Evolutionary conservation across 2,888 invertebrate genomes (phyloP).

Genomic region (Globia sparganii): DNA sequence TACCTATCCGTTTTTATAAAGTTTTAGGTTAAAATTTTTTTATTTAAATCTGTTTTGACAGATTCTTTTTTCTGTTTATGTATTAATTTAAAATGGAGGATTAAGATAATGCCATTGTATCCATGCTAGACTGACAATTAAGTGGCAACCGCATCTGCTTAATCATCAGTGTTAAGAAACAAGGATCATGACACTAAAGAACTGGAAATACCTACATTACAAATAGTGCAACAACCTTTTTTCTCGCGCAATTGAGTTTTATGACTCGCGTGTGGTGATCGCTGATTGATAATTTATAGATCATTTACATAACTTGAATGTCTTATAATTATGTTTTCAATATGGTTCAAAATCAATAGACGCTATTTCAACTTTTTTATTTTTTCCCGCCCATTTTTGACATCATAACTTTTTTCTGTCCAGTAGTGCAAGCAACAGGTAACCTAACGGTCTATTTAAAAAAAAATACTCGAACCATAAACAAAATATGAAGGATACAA

Average conservation of each 20-base stretch:
- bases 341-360: background rate
- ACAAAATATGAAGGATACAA: constrained; percentile 56
- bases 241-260: constrained; percentile 31
- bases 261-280: constrained; percentile 28
- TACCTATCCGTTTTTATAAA: background rate
- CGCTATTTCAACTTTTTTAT: background rate
- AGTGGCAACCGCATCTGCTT: background rate
- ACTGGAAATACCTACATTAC: background rate
- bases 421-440: background rate
- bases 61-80: background rate
- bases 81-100: background rate
- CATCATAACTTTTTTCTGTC: constrained; percentile 6
- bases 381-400: constrained; percentile 8
- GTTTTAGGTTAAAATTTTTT: background rate
- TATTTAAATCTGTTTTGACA: background rate
- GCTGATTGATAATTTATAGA: constrained; percentile 21
- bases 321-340: constrained; percentile 1
- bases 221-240: constrained; percentile 33
- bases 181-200: background rate
- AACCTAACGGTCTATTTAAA: background rate
- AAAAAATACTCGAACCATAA: constrained; percentile 37
- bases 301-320: constrained; percentile 7
- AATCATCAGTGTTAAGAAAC: background rate
- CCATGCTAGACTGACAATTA: background rate
- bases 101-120: background rate